Evolutionary conservation across 2,797 vertebrate genomes (phyloP), one percentile per base, ranked within the genome.

Genomic region (Acanthurus lineatus): DNA sequence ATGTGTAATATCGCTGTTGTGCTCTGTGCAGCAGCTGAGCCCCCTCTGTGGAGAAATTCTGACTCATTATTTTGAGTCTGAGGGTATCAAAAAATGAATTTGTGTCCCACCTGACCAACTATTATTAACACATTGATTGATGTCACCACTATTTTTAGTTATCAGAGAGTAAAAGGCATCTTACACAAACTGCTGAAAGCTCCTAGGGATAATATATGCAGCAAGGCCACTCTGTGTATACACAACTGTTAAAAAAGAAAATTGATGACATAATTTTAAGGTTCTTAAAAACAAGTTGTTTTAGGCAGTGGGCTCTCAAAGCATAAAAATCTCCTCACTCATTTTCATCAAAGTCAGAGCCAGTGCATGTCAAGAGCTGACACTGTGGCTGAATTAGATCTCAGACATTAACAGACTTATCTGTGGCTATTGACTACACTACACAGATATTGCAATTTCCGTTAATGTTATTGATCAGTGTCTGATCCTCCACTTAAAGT

Each of bases 21-120:
- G 67, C 83, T 84, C 71, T 38, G 48, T 47, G 42, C 81, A 82
- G 82, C 92, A 93, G 93, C 93, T 93, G 93, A 88, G 91, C 76
- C 90, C 76, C 54, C 20, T 56, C 54, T 3, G 5, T 22, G 57
- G 63, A 73, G 60, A 63, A 62, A 28, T 20, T 57, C 57, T 81
- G 70, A 70, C 68, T 89, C 81, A 87, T 83, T 68, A 58, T 65
- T 76, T 63, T 48, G 54, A 85, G 16, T 83, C 59, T 57, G 66
- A 44, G 59, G 48, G 59, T 80, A 67, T 77, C 62, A 74, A 72
- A 87, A 88, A 77, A 76, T 32, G 19, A 60, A 80, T 85, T 74
- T 87, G 35, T 63, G 71, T 90, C 86, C 86, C 86, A 65, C 77
- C 70, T 76, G 89, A 85, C 49, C 76, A 48, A 38, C 58, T 76